phyloP scores from a whole-genome alignment of 92 coral and sea anemone genomes.

The Palythoa grandiflora region DNA sequence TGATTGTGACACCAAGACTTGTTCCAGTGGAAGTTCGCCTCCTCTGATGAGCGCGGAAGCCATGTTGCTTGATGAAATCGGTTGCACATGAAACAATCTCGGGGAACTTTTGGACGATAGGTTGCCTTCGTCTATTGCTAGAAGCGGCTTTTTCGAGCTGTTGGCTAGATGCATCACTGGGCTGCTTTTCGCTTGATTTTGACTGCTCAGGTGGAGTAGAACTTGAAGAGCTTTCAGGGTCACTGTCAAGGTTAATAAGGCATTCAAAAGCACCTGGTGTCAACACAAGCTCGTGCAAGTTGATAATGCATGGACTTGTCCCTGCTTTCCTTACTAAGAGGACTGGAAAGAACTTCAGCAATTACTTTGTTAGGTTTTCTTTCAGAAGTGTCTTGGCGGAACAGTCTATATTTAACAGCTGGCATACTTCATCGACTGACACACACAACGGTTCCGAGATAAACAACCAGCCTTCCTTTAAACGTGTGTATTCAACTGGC shows the following conservation, averaged over 20 bases:
- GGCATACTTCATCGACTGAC: background rate
- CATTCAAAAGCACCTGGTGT: conserved; percentile 38
- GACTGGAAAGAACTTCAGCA: background rate
- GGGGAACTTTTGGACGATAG: conserved; percentile 35
- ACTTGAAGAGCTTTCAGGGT: background rate
- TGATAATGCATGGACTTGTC: conserved; percentile 19
- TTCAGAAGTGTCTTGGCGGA: background rate
- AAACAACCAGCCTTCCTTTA: conserved; percentile 8
- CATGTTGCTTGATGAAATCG: conserved; percentile 50
- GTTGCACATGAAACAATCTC: conserved; percentile 25
- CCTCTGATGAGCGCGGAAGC: conserved; percentile 47
- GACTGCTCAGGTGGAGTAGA: background rate
- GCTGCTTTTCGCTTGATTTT: background rate
- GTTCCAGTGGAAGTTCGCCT: conserved; percentile 38
- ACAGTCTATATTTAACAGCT: background rate
- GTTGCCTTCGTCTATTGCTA: background rate
- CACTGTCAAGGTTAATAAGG: background rate
- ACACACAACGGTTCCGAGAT: background rate
- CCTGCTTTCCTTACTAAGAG: background rate
- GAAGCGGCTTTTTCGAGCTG: background rate
- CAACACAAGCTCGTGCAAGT: conserved; percentile 24
- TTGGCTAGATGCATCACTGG: background rate
- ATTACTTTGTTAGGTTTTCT: background rate
- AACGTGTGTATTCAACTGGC: conserved; percentile 11
- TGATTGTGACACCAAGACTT: conserved; percentile 34